Conservation (phyloP, 1,140 invertebrate species). For the Oppia nitens region DNA sequence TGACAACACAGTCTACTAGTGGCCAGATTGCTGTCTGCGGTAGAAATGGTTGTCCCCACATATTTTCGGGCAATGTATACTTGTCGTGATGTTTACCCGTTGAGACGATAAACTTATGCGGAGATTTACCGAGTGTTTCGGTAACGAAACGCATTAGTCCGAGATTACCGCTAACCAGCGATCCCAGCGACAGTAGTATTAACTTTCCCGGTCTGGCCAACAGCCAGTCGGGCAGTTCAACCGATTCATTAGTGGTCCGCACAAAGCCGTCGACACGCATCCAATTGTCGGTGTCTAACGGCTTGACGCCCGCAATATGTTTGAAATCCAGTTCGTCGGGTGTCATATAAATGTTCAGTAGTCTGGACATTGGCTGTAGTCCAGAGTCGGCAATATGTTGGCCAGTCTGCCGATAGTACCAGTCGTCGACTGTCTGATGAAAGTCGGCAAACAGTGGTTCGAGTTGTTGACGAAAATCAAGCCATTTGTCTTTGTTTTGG, state of each 20-base stretch:
- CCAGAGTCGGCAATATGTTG: not conserved
- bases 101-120: conserved; percentile 10
- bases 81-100: too few relatives aligned
- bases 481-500: not conserved
- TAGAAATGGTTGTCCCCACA: too few relatives aligned
- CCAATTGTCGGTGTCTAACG: not conserved
- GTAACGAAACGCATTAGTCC: conserved; percentile 7
- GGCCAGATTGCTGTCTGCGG: too few relatives aligned
- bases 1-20: too few relatives aligned
- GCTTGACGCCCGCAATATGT: not conserved
- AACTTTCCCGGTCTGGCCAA: too few relatives aligned
- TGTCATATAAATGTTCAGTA: not conserved
- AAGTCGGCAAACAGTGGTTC: not conserved
- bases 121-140: not conserved
- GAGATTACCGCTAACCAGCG: conserved; percentile 17
- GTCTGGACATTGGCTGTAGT: not conserved
- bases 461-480: not conserved
- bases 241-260: not conserved
- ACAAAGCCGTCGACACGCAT: not conserved
- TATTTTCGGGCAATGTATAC: too few relatives aligned
- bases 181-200: conserved; percentile 11
- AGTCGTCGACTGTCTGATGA: not conserved
- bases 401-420: not conserved
- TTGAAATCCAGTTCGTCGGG: not conserved
- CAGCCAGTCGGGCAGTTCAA: too few relatives aligned